phyloP scores from a whole-genome alignment of 2,797 vertebrate species.

The Pristis pectinata region DNA sequence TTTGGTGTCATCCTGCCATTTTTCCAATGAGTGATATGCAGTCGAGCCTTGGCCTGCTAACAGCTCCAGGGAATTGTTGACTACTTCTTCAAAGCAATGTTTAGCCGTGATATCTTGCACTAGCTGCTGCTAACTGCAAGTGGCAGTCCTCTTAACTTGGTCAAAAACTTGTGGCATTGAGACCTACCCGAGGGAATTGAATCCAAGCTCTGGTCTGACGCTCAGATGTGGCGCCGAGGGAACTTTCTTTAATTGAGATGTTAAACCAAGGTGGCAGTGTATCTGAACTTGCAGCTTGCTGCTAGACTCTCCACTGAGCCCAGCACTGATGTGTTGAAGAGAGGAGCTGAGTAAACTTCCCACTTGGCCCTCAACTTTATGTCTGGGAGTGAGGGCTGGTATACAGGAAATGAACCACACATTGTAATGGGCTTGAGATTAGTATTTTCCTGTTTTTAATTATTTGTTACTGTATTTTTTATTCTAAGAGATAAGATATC shows the following conservation, averaged over 20 bases:
- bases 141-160: not conserved
- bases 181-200: not conserved
- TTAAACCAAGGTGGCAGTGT: too few relatives aligned
- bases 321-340: too few relatives aligned
- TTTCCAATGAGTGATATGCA: not conserved
- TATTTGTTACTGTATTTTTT: too few relatives aligned
- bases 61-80: not conserved
- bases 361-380: too few relatives aligned
- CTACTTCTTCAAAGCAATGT: not conserved
- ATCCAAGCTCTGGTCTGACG: not conserved
- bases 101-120: not conserved
- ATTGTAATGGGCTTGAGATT: too few relatives aligned
- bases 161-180: not conserved
- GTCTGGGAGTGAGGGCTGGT: too few relatives aligned
- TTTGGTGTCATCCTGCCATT: not conserved
- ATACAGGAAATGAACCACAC: too few relatives aligned
- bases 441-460: too few relatives aligned
- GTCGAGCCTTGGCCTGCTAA: not conserved
- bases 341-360: too few relatives aligned
- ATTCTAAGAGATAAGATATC: too few relatives aligned
- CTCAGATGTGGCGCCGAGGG: not conserved
- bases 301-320: too few relatives aligned
- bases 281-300: too few relatives aligned
- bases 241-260: not conserved
- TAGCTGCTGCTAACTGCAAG: not conserved